These are phyloP conservation scores for Craterocephalus amniculus DNA, from an alignment of 2,797 vertebrate genomes.

Conservation along the genomic window DNA sequence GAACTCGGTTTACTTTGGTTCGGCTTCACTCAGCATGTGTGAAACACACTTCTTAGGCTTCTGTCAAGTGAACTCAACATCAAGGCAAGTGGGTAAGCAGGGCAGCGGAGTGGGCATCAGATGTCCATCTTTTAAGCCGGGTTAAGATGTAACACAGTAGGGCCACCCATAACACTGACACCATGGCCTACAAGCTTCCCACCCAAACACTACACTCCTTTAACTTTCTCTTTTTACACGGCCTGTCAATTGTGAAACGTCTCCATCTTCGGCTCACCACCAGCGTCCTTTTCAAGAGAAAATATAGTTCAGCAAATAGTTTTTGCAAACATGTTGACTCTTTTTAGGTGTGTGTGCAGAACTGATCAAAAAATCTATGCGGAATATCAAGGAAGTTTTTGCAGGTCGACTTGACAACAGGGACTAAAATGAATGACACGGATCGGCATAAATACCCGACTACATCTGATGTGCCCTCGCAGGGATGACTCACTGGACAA, in stretches of 20 bases:
- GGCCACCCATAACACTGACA: slow-evolving; percentile 60
- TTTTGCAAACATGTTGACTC: slow-evolving; percentile 67
- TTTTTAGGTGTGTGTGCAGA: slow-evolving; percentile 35
- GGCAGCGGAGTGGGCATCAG: slow-evolving; percentile 59
- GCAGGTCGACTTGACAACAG: slow-evolving; percentile 50
- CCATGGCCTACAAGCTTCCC: slow-evolving; percentile 52
- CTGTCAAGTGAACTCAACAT: slow-evolving; percentile 69
- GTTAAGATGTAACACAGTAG: slow-evolving; percentile 41
- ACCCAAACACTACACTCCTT: slow-evolving; percentile 12
- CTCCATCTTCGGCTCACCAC: slow-evolving; percentile 20
- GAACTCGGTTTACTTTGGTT: slow-evolving; percentile 63
- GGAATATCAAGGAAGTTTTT: slow-evolving; percentile 40
- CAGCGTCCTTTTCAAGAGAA: slow-evolving; percentile 19
- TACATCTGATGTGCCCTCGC: slow-evolving; percentile 27
- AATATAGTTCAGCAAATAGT: slow-evolving; percentile 29
- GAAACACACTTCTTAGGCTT: slow-evolving; percentile 63
- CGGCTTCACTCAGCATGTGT: slow-evolving; percentile 72
- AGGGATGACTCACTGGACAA: slow-evolving; percentile 15
- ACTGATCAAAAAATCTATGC: slow-evolving; percentile 35
- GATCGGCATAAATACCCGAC: slow-evolving; percentile 58
- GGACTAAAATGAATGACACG: slow-evolving; percentile 48
- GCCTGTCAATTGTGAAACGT: slow-evolving; percentile 1
- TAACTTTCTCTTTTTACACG: background rate
- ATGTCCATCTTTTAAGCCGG: slow-evolving; percentile 40
- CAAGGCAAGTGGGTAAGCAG: slow-evolving; percentile 68